These are phyloP conservation scores for Lithodes maja DNA, from an alignment of 2,888 invertebrate genomes.

Conservation along the genomic window DNA sequence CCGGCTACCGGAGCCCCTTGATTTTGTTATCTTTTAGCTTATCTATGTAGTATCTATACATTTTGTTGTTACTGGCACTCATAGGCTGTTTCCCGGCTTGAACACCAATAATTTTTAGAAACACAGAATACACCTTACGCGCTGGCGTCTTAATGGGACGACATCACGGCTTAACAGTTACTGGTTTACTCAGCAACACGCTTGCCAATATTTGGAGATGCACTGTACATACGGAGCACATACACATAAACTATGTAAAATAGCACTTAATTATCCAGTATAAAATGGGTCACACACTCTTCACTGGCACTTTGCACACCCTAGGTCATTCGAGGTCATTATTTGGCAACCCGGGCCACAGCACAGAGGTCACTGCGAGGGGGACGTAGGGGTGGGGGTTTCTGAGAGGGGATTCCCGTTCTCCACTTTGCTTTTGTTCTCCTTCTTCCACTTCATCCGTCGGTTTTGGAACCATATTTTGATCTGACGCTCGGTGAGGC, in stretches of 20 bases:
- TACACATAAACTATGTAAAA: slow-evolving; percentile 66
- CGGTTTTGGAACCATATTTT: slow-evolving; percentile 93
- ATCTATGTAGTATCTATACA: not conserved
- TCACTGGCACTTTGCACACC: slow-evolving; percentile 66
- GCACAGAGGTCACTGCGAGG: slow-evolving; percentile 66
- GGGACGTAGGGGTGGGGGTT: slow-evolving; percentile 70
- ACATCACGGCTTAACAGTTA: slow-evolving; percentile 55
- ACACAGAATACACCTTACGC: slow-evolving; percentile 64
- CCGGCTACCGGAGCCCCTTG: slow-evolving; percentile 63
- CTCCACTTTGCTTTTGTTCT: slow-evolving; percentile 80
- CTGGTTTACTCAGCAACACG: slow-evolving; percentile 55
- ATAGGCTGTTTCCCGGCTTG: slow-evolving; percentile 62
- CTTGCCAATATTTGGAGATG: slow-evolving; percentile 63
- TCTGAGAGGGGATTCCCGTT: slow-evolving; percentile 69
- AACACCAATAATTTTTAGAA: slow-evolving; percentile 47
- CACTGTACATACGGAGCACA: slow-evolving; percentile 65
- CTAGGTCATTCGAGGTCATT: slow-evolving; percentile 59
- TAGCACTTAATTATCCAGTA: slow-evolving; percentile 68
- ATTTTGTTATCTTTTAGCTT: not conserved
- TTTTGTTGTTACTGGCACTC: slow-evolving; percentile 58
- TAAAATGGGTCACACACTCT: slow-evolving; percentile 66
- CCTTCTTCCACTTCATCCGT: slow-evolving; percentile 91
- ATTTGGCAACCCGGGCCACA: slow-evolving; percentile 59
- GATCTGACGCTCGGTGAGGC: slow-evolving; percentile 92
- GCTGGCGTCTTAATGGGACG: slow-evolving; percentile 46